Evolutionary conservation across 2,113 vertebrate species (phyloP).

Genomic region (Rattus norvegicus): DNA sequence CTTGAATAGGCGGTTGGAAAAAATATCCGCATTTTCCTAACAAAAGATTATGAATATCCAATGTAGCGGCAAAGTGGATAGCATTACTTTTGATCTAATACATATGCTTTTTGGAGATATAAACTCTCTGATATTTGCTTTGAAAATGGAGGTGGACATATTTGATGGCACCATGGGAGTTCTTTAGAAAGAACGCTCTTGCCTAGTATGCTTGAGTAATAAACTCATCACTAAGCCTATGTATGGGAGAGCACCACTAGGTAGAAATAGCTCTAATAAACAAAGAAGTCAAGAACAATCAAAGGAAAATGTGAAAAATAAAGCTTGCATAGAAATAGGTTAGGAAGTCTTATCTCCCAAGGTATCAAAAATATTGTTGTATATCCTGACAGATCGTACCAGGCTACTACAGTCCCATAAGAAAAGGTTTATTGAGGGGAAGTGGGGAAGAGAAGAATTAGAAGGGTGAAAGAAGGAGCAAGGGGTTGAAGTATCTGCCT

Average conservation of each 20-base stretch:
- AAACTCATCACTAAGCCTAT: background rate
- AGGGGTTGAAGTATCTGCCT: no score
- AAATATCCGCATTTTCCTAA: background rate
- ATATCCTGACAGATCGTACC: no score
- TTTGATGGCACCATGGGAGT: background rate
- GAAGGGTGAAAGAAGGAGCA: no score
- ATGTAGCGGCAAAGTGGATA: background rate
- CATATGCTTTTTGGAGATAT: conserved; percentile 1
- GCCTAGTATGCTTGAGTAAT: background rate
- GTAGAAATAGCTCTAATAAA: background rate
- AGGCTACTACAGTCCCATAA: no score
- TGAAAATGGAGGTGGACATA: background rate
- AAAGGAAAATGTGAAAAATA: background rate
- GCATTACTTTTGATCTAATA: conserved; percentile 7
- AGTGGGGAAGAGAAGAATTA: no score
- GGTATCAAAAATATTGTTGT: background rate
- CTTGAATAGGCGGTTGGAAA: background rate
- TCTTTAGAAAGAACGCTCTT: conserved; percentile 19
- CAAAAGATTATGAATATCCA: background rate
- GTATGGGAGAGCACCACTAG: background rate
- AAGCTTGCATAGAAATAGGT: background rate
- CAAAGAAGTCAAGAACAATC: background rate
- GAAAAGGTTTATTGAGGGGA: no score
- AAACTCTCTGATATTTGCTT: background rate
- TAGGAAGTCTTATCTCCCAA: background rate